Conservation (phyloP, 2,113 vertebrate genomes). For the Ardeotis arabs region DNA sequence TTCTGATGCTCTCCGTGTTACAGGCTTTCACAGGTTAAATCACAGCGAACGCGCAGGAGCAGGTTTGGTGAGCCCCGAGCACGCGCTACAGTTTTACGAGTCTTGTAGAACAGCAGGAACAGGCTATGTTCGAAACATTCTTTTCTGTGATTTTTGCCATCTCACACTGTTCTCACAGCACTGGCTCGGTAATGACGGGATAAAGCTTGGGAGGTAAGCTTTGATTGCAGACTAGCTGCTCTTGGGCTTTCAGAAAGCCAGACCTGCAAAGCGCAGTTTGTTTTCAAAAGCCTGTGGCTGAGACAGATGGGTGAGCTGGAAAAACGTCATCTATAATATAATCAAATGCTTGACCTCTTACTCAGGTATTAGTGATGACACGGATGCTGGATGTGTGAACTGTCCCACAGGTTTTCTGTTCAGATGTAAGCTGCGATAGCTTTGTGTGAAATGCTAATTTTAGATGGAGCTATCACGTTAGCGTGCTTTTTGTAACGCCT, state of each 20-base stretch:
- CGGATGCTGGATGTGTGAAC: not conserved
- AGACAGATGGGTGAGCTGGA: not conserved
- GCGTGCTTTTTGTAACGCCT: not conserved
- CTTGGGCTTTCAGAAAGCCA: not conserved
- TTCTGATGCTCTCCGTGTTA: not conserved
- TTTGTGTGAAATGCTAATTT: not conserved
- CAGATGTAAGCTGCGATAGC: not conserved
- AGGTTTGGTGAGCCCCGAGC: slow-evolving; percentile 1
- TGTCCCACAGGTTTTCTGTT: not conserved
- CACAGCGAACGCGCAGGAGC: not conserved
- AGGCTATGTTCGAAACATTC: not conserved
- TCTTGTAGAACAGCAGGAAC: slow-evolving; percentile 52
- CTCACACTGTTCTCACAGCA: slow-evolving; percentile 53
- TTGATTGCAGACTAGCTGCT: slow-evolving; percentile 28
- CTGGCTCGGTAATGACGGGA: not conserved
- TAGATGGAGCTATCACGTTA: not conserved
- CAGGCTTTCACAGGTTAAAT: slow-evolving; percentile 7
- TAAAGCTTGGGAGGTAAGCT: slow-evolving; percentile 30
- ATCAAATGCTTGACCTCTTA: not conserved
- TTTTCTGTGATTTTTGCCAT: slow-evolving; percentile 30
- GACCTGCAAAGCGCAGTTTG: not conserved
- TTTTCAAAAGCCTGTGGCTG: slow-evolving; percentile 19
- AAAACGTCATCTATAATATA: not conserved
- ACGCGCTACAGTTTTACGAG: slow-evolving; percentile 15
- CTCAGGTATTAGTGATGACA: not conserved